These are phyloP conservation scores for Spermophilus dauricus DNA, from an alignment of 2,113 vertebrate species.

Conservation along the genomic window DNA sequence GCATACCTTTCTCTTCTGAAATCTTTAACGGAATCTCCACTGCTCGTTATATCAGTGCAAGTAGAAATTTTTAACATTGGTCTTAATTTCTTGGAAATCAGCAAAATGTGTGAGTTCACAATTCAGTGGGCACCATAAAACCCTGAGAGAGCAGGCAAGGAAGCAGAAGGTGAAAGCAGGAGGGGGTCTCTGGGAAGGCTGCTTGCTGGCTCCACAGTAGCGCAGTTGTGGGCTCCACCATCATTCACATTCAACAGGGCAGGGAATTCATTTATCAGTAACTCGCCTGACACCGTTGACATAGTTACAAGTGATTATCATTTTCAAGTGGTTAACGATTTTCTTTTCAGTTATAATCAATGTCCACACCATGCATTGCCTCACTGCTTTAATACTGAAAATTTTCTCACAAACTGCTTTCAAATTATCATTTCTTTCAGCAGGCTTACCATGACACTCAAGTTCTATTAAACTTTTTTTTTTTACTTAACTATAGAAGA, in stretches of 20 bases:
- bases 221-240: background rate
- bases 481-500: background rate
- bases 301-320: background rate
- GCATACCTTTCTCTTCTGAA: background rate
- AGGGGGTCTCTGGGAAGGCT: rapidly evolving
- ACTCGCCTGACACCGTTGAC: background rate
- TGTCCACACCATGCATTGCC: background rate
- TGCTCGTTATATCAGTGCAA: background rate
- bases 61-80: background rate
- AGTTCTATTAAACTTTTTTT: background rate
- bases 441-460: background rate
- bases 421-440: background rate
- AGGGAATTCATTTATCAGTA: background rate
- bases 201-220: too few relatives aligned
- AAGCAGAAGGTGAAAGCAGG: background rate
- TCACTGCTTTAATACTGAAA: background rate
- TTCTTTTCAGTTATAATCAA: background rate
- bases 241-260: background rate
- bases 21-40: background rate
- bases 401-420: background rate
- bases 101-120: background rate
- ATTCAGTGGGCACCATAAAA: background rate
- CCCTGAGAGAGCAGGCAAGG: rapidly evolving
- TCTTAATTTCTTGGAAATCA: background rate
- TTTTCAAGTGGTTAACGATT: background rate